Evolutionary conservation across 2,113 vertebrate genomes (phyloP), one percentile per base, ranked within the genome.

Genomic region (Alexandromys fortis): DNA sequence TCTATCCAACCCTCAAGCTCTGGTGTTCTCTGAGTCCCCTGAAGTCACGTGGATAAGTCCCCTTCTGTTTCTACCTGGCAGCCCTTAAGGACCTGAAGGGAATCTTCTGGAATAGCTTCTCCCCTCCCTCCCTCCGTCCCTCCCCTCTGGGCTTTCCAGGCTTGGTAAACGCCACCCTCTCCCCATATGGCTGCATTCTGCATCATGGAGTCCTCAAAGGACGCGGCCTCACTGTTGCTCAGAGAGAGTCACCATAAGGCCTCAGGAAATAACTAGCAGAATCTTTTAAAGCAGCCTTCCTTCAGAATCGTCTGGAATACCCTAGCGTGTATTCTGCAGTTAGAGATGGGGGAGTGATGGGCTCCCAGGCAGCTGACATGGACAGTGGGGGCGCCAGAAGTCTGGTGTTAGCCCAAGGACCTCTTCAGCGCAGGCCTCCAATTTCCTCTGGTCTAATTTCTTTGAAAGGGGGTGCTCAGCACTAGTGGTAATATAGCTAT

Each of bases 361-460:
- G 94, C 89, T 24, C 47, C 47, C 42, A 49, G 68, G 86, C 58
- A 42, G 92, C 22, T 1, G 61, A 42, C 47, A 30, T 16, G 1
- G 47, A 63, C 76, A 38, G 38, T 0, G 14, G 52, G 75, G 52
- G 24, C 5, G 30, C 0, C 7, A 24, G 47, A 52, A 3, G 42
- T 2, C 68, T 61, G 85, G 88, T 30, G 0, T 0, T 10, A 52
- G 91, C 70, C 95, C 78, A 35, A 35, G 52, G 67, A 73, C 30
- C 30, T 3, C 7, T 45, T 77, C 45, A 78, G 67, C 68, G 24
- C 24, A 0, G 0, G 68, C 68, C 67, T 72, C 55, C 1, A 10
- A 22, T 82, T 72, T 82, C 76, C 89, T 77, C 89, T 75, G 67
- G 86, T 67, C 86, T 96, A 19, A 91, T 95, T 92, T 96, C 78